These are phyloP conservation scores for Sinentomon sp. DNA, from an alignment of 2,888 invertebrate species.

Conservation along the genomic window DNA sequence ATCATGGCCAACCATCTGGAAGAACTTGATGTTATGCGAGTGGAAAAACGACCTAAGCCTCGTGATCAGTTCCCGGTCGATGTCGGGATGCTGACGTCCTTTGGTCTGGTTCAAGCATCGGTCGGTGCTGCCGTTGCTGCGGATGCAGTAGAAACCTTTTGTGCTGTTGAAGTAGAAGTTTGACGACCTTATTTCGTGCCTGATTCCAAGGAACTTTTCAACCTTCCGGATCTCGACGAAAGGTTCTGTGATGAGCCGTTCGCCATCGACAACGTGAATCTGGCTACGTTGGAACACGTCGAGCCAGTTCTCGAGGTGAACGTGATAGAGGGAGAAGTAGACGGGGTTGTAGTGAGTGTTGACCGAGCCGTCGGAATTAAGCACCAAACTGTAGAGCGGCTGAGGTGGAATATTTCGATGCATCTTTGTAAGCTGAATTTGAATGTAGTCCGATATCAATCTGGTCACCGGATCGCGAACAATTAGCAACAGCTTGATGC, in stretches of 20 bases:
- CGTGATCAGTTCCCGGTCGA: conserved; percentile 47
- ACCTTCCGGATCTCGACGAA: conserved; percentile 59
- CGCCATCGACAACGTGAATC: conserved; percentile 81
- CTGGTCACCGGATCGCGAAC: conserved; percentile 86
- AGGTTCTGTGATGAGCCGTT: conserved; percentile 66
- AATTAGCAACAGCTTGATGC: conserved; percentile 67
- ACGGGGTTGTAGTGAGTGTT: conserved; percentile 58
- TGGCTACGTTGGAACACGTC: conserved; percentile 73
- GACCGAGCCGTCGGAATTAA: conserved; percentile 50
- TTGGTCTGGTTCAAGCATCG: conserved; percentile 59
- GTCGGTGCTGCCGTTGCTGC: conserved; percentile 25
- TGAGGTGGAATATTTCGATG: conserved; percentile 17
- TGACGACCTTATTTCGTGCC: conserved; percentile 38
- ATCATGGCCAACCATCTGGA: conserved; percentile 70
- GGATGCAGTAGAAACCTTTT: conserved; percentile 71
- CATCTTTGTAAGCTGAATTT: conserved; percentile 26
- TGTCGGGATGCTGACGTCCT: conserved; percentile 56
- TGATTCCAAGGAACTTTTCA: conserved; percentile 56
- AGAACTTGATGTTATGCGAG: conserved; percentile 73
- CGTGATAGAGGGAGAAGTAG: conserved; percentile 67
- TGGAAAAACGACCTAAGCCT: conserved; percentile 60
- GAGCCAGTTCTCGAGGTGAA: conserved; percentile 71
- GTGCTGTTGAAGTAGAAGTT: conserved; percentile 92
- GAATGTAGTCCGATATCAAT: conserved; percentile 88
- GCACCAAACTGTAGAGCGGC: conserved; percentile 43